phyloP scores from a whole-genome alignment of 2,113 vertebrate genomes.

The Trichechus manatus region DNA sequence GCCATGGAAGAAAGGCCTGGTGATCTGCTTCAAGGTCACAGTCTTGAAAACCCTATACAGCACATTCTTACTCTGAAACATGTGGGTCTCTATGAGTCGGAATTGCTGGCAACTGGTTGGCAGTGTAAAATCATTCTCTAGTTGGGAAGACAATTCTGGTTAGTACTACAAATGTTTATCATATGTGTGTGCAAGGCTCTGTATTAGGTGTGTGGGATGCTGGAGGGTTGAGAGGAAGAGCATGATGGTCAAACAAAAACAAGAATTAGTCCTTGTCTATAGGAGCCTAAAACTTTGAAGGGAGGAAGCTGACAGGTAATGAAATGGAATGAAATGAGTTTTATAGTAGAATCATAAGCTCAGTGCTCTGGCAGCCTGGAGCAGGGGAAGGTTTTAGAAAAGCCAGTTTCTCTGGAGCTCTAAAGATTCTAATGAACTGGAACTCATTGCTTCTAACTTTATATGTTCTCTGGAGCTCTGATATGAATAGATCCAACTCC shows the following conservation, averaged over 20 bases:
- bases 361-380: not conserved
- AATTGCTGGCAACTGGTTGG: not conserved
- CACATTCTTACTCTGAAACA: not conserved
- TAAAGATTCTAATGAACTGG: conserved; percentile 71
- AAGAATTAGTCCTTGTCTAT: not conserved
- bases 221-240: not conserved
- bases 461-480: conserved; percentile 71
- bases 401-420: conserved; percentile 71
- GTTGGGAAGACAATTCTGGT: not conserved
- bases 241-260: not conserved
- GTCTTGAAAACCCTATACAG: not conserved
- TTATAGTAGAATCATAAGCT: conserved; percentile 1
- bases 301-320: not conserved
- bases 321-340: conserved; percentile 39
- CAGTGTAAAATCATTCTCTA: conserved; percentile 41
- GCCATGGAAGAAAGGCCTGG: not conserved
- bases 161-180: conserved; percentile 38
- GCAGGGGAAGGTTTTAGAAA: conserved; percentile 59
- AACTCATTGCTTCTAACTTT: conserved; percentile 71
- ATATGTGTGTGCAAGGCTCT: not conserved
- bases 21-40: not conserved
- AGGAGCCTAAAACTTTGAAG: not conserved
- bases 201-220: not conserved
- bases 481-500: conserved; percentile 65
- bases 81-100: not conserved